Percentiles rank a stretch among this genome's conserved stretches.
These are phyloP conservation scores for Eremobia ochroleuca DNA, from an alignment of 2,888 invertebrate species.

Conservation along the genomic window DNA sequence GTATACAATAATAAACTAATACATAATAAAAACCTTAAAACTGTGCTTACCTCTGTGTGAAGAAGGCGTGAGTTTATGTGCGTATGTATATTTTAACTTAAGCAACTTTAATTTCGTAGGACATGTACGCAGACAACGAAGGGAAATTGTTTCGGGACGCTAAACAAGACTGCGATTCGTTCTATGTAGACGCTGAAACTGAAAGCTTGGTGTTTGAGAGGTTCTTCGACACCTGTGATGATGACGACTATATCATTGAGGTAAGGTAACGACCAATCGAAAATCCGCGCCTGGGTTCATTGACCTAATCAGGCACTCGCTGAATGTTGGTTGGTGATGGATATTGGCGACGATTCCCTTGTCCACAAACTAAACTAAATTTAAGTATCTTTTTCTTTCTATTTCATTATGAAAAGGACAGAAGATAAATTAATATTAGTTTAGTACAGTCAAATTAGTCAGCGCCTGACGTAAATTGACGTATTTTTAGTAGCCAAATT, in stretches of 20 bases:
- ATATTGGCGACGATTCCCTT: too few relatives aligned
- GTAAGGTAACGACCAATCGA: slow-evolving; percentile 79
- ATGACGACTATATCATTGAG: slow-evolving; percentile 95
- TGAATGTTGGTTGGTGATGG: background rate
- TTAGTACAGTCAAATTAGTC: too few relatives aligned
- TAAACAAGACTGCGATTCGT: slow-evolving; percentile 94
- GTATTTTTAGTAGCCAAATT: too few relatives aligned
- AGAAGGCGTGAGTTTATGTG: background rate
- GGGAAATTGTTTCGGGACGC: slow-evolving; percentile 93
- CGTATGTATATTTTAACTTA: background rate
- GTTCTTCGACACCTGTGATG: slow-evolving; percentile 96
- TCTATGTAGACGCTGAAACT: slow-evolving; percentile 90
- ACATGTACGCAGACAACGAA: slow-evolving; percentile 93
- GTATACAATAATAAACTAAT: too few relatives aligned
- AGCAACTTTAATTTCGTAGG: slow-evolving; percentile 86
- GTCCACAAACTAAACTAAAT: too few relatives aligned
- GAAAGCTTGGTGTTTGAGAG: slow-evolving; percentile 94
- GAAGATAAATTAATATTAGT: too few relatives aligned
- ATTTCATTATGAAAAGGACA: too few relatives aligned
- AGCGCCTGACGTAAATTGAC: too few relatives aligned
- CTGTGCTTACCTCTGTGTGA: background rate
- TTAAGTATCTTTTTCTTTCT: too few relatives aligned
- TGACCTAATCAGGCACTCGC: background rate
- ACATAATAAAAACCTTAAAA: too few relatives aligned
- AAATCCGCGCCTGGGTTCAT: background rate